Evolutionary conservation across 2,888 invertebrate genomes (phyloP).

Genomic region (Spialia ferax): DNA sequence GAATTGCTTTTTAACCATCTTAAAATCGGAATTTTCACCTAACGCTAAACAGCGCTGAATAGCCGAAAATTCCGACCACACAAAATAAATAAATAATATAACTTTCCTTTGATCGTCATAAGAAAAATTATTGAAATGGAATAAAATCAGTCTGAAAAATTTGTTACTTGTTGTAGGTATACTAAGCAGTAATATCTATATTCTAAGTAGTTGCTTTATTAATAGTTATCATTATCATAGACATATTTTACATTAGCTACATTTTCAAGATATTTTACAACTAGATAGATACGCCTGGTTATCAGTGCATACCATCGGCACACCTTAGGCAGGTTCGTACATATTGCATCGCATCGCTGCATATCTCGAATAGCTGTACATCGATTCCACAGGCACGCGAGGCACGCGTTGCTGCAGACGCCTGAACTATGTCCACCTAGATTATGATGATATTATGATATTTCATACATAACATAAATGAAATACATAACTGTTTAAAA

Average conservation of each 20-base stretch:
- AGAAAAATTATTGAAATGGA: too few species aligned
- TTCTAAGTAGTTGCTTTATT: too few species aligned
- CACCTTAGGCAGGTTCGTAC: background rate
- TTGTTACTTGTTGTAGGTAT: too few species aligned
- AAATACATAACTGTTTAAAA: too few species aligned
- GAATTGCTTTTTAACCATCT: background rate
- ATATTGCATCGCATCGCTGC: conserved; percentile 21
- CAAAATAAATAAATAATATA: background rate
- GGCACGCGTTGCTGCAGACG: conserved; percentile 10
- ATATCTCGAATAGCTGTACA: conserved; percentile 24
- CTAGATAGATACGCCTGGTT: background rate
- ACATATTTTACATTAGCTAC: too few species aligned
- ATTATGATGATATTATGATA: background rate
- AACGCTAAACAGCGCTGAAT: background rate
- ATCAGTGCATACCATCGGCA: conserved; percentile 19
- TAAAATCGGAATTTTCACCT: background rate
- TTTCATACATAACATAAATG: background rate
- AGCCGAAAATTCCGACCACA: too few species aligned
- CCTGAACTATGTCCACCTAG: background rate
- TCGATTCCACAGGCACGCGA: conserved; percentile 26
- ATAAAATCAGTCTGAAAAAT: too few species aligned
- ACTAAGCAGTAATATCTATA: too few species aligned
- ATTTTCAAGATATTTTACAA: too few species aligned
- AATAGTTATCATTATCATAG: too few species aligned
- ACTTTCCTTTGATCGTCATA: too few species aligned